These are phyloP conservation scores for Leucoptera coffeella DNA, from an alignment of 2,888 invertebrate genomes.

Conservation along the genomic window DNA sequence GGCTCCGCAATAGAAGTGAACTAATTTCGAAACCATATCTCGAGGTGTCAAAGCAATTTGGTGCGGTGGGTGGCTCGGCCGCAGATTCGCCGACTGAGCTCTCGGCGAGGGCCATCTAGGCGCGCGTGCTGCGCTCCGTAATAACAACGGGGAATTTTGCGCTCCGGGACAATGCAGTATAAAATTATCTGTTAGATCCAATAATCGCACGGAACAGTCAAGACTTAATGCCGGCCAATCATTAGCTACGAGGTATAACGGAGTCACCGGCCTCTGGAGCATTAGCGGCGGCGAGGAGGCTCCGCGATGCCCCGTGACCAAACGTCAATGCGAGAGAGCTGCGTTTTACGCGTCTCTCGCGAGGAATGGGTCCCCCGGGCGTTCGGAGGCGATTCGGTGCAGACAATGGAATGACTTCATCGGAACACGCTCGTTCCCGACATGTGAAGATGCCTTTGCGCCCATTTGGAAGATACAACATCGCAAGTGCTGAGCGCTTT, in stretches of 20 bases:
- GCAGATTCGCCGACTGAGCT: too few relatives aligned
- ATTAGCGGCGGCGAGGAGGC: constrained; percentile 18
- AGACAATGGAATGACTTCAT: constrained; percentile 46
- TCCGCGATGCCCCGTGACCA: constrained; percentile 21
- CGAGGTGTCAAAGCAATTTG: constrained; percentile 5
- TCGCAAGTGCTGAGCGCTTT: background rate
- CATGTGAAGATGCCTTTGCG: too few relatives aligned
- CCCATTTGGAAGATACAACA: too few relatives aligned
- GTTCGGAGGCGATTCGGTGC: constrained; percentile 13
- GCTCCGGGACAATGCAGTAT: constrained; percentile 53
- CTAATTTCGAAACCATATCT: constrained; percentile 4
- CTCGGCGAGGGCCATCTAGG: constrained; percentile 4
- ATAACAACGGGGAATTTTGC: constrained; percentile 51
- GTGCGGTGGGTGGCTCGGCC: too few relatives aligned
- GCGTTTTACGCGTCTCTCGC: constrained; percentile 14
- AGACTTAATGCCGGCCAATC: constrained; percentile 52
- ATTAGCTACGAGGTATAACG: constrained; percentile 53
- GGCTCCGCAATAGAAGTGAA: constrained; percentile 1
- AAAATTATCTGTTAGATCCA: constrained; percentile 55
- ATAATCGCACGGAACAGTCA: constrained; percentile 49
- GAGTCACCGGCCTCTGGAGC: constrained; percentile 43
- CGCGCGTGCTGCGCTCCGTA: constrained; percentile 24
- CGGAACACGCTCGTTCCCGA: constrained; percentile 18
- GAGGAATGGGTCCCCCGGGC: constrained; percentile 26
- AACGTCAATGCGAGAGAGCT: constrained; percentile 44